phyloP scores from a whole-genome alignment of 2,113 vertebrate genomes.

The Cyprinodon tularosa region DNA sequence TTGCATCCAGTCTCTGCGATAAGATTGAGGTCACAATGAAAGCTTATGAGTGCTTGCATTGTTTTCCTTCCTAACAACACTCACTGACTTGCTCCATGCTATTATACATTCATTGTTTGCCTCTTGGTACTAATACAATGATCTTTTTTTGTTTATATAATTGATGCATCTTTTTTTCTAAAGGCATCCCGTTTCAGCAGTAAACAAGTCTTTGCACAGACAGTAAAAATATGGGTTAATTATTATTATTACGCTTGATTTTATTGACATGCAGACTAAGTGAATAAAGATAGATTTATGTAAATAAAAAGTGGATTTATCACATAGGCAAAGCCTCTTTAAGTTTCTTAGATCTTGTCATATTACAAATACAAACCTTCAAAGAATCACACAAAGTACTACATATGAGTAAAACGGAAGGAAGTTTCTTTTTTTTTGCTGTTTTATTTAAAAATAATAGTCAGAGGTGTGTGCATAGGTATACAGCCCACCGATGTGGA shows the following conservation, averaged over 20 bases:
- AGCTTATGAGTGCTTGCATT: constrained; percentile 36
- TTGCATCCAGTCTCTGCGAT: neutral
- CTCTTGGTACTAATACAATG: constrained; percentile 37
- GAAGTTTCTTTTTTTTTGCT: neutral
- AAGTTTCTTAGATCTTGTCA: neutral
- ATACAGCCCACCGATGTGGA: no score
- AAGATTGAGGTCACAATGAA: constrained; percentile 3
- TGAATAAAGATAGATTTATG: neutral
- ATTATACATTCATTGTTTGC: constrained; percentile 18
- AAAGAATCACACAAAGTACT: neutral
- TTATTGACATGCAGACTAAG: neutral
- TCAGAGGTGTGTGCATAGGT: neutral
- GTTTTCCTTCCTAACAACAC: constrained; percentile 11
- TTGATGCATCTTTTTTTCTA: constrained; percentile 42
- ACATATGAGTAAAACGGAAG: neutral
- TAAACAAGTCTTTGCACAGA: constrained; percentile 25
- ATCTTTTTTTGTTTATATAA: constrained; percentile 47
- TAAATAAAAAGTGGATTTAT: fast-evolving
- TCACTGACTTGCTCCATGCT: constrained; percentile 11
- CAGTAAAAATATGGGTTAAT: constrained; percentile 4
- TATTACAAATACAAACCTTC: neutral
- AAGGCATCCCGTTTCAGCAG: constrained; percentile 9
- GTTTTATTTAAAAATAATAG: neutral
- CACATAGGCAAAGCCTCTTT: neutral
- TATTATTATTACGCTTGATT: constrained; percentile 8